phyloP scores from a whole-genome alignment of 2,888 invertebrate species.

The Lamproptera curius region DNA sequence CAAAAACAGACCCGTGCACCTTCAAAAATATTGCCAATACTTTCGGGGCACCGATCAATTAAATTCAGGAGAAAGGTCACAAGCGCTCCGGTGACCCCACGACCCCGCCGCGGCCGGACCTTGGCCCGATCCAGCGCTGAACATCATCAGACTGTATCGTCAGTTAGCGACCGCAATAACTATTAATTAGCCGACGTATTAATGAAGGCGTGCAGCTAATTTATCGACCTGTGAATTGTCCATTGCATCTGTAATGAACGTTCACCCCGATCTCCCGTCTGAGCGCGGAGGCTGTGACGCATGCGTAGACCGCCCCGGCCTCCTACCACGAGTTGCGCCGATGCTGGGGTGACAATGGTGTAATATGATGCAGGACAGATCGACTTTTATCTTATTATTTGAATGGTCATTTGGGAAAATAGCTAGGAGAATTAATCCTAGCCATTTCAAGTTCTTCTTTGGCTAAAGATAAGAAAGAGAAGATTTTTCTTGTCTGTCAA shows the following conservation, averaged over 20 bases:
- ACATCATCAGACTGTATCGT: background rate
- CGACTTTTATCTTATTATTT: too few relatives aligned
- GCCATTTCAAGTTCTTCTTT: too few relatives aligned
- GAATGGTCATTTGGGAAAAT: too few relatives aligned
- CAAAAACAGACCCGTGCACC: too few relatives aligned
- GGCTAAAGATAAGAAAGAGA: too few relatives aligned
- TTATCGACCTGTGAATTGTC: conserved; percentile 9
- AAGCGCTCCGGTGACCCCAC: background rate
- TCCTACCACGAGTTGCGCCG: conserved; percentile 18
- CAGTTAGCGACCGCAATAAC: background rate
- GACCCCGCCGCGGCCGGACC: conserved; percentile 4
- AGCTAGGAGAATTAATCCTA: too few relatives aligned
- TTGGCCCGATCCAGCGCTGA: conserved; percentile 12
- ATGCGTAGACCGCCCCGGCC: conserved; percentile 14
- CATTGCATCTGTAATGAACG: conserved; percentile 1
- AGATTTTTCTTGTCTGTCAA: too few relatives aligned
- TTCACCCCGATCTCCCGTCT: conserved; percentile 4
- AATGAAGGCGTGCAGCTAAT: background rate
- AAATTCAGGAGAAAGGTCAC: too few relatives aligned
- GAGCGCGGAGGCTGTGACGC: conserved; percentile 2
- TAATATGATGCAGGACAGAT: too few relatives aligned
- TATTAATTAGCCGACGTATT: background rate
- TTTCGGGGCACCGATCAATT: too few relatives aligned
- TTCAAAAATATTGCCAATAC: too few relatives aligned
- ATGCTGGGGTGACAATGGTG: background rate